Percentiles rank a stretch among this genome's conserved stretches.
Conservation (phyloP, 2,797 vertebrate genomes). For the Etheostoma nigrum region DNA sequence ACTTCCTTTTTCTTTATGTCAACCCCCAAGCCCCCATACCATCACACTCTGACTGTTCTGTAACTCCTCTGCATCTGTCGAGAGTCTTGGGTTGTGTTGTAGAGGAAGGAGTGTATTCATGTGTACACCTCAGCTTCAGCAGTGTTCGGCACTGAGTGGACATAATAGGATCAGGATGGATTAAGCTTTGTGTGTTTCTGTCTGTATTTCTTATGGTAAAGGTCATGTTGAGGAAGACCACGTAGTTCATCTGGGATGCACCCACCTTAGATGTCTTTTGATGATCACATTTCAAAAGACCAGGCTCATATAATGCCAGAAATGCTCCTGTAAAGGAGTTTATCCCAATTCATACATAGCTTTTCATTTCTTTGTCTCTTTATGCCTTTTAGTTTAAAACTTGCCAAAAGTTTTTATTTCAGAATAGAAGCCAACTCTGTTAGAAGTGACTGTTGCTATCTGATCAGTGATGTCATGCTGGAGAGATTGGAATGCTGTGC, state of each 20-base stretch:
- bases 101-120: slow-evolving; percentile 1
- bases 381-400: background rate
- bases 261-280: too few relatives aligned
- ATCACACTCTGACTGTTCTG: background rate
- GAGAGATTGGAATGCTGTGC: background rate
- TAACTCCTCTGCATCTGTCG: slow-evolving; percentile 9
- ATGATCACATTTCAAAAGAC: too few relatives aligned
- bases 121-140: slow-evolving; percentile 33
- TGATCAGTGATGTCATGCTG: background rate
- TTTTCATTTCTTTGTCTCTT: background rate
- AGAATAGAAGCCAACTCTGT: background rate
- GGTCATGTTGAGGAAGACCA: slow-evolving; percentile 33
- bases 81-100: slow-evolving; percentile 1
- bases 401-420: background rate
- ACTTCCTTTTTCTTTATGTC: slow-evolving; percentile 26
- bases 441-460: background rate
- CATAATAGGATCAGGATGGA: slow-evolving; percentile 55
- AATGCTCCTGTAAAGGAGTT: background rate
- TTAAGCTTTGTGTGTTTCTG: slow-evolving; percentile 49
- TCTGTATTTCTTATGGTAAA: slow-evolving; percentile 44
- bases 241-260: background rate
- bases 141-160: slow-evolving; percentile 33
- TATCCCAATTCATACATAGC: background rate
- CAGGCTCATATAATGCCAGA: too few relatives aligned
- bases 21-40: background rate